Evolutionary conservation across 2,888 invertebrate genomes (phyloP), one percentile per base, ranked within the genome.

Genomic region (Micoletzkya japonica): DNA sequence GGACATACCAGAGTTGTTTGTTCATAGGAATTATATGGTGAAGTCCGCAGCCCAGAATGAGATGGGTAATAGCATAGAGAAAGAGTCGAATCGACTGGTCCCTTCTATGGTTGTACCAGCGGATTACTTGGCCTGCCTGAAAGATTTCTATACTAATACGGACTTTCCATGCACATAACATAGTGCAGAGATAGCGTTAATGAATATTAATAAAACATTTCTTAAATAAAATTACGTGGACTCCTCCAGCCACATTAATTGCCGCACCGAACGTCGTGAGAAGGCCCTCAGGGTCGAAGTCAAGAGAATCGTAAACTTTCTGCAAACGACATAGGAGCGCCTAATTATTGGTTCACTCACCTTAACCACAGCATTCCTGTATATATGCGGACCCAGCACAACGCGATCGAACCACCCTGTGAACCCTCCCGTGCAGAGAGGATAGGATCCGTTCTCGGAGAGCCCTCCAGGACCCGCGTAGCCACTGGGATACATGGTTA

Each of bases 401-500:
- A 7, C 4, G n/a, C 67, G 26, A 24, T 67, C 67, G 30, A 67
- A 4, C n/a, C 26, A 39, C 57, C 67, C 67, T 14, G 3, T 6
- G 17, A 57, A 14, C 30, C 67, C 67, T 1, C 67, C 67, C 7
- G 67, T 57, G 67, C 67, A 67, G 44, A 39, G 37, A 28, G 28
- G 24, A 26, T 28, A 56, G 10, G 37, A 26, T n/a, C 56, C 67
- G 14, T 67, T n/a, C 32, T 57, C 30, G 2, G 28, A 28, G 3
- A 56, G 20, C n/a, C 67, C 67, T n/a, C 67, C 67, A 4, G 67
- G 67, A 14, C 67, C 67, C 4, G 28, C 6, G 57, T 67, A 67
- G 57, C 57, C 39, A 20, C 67, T 67, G 44, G 10, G 39, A 54
- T 36, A 20, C 14, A 50, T 14, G 2, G 30, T 10, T n/a, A 44